phyloP scores from a whole-genome alignment of 2,113 vertebrate genomes.

The Phalacrocorax pelagicus region DNA sequence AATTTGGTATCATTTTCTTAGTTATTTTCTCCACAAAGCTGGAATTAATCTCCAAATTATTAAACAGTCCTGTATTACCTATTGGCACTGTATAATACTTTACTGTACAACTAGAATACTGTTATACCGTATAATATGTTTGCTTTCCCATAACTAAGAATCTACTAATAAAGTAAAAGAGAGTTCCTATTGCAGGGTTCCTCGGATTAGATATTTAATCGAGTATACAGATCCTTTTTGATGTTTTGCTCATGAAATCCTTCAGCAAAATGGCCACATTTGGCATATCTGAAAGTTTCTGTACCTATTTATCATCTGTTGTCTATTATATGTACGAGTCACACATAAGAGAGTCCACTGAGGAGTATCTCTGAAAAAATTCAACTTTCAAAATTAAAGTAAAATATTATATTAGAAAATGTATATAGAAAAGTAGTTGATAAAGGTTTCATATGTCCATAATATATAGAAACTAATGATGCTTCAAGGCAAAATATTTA shows the following conservation, averaged over 20 bases:
- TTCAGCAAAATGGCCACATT: neutral
- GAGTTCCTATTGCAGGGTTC: neutral
- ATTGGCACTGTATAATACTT: neutral
- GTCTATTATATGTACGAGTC: rapidly evolving
- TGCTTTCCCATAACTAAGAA: neutral
- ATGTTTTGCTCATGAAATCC: neutral
- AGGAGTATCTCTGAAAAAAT: neutral
- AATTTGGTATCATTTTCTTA: neutral
- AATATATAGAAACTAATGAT: neutral
- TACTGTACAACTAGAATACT: neutral
- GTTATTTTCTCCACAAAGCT: neutral
- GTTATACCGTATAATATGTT: neutral
- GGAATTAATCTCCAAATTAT: neutral
- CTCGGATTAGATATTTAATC: neutral
- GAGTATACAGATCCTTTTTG: neutral
- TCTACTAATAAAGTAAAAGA: neutral
- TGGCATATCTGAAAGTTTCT: neutral
- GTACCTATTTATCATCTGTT: neutral
- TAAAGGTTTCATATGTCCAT: neutral
- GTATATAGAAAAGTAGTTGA: neutral
- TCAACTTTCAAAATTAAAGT: neutral
- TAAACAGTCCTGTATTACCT: neutral
- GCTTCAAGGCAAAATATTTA: neutral
- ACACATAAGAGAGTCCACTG: neutral
- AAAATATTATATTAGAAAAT: neutral